These are phyloP conservation scores for Alexandromys fortis DNA, from an alignment of 2,113 vertebrate genomes.

Conservation along the genomic window DNA sequence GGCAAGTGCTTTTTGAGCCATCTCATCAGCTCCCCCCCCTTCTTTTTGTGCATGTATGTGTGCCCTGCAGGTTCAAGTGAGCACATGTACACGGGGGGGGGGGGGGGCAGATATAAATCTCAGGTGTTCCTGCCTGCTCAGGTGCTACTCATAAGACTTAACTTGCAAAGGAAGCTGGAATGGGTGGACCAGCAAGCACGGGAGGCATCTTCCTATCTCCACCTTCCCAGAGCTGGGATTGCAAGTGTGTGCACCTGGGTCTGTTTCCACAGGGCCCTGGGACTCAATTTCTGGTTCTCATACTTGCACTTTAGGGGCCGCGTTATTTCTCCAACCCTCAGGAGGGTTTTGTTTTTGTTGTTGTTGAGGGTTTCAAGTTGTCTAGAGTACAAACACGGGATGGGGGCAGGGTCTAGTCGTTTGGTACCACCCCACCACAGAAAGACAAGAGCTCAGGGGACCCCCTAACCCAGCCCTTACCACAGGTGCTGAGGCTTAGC, in stretches of 20 bases:
- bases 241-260: too few species aligned
- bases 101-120: too few species aligned
- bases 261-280: neutral
- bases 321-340: neutral
- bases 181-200: accelerated
- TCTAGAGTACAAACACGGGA: neutral
- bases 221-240: neutral
- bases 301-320: neutral
- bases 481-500: neutral
- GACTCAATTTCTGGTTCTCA: neutral
- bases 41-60: neutral
- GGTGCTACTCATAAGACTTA: neutral
- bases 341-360: neutral
- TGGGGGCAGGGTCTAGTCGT: neutral
- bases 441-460: neutral
- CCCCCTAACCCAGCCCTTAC: neutral
- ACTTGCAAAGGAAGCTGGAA: neutral
- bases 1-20: neutral
- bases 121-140: too few species aligned
- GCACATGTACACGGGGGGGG: neutral
- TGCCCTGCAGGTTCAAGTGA: neutral
- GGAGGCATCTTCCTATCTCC: neutral
- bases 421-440: neutral
- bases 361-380: neutral
- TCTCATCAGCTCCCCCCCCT: too few species aligned